Evolutionary conservation across 2,113 vertebrate genomes (phyloP).

Genomic region (Poeciliopsis occidentalis): DNA sequence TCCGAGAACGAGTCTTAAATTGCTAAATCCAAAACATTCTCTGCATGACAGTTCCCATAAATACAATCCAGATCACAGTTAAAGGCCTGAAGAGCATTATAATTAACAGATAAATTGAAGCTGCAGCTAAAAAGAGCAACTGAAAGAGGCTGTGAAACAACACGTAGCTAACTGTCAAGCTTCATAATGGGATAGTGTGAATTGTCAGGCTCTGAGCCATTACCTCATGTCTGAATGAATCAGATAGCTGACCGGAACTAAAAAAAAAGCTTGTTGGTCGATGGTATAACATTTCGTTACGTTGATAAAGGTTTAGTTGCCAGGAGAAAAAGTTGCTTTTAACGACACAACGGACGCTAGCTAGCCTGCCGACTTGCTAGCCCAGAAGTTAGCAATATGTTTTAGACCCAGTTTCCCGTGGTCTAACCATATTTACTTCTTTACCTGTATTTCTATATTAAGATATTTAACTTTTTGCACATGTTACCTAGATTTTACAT

Average conservation of each 20-base stretch:
- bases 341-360: not conserved
- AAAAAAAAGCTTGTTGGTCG: not conserved
- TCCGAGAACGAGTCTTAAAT: constrained; percentile 3
- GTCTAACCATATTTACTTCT: too few relatives aligned
- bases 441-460: too few relatives aligned
- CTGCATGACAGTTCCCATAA: not conserved
- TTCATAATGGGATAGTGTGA: not conserved
- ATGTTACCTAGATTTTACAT: too few relatives aligned
- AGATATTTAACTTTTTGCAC: too few relatives aligned
- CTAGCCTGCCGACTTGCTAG: too few relatives aligned
- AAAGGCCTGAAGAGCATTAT: constrained; percentile 5
- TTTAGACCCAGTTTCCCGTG: too few relatives aligned
- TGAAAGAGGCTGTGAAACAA: not conserved
- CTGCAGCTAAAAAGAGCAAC: not conserved
- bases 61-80: constrained; percentile 11
- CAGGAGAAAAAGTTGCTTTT: not conserved
- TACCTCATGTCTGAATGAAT: not conserved
- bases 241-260: not conserved
- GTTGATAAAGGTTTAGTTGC: not conserved
- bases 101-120: not conserved
- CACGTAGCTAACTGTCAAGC: not conserved
- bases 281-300: not conserved
- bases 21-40: constrained; percentile 12
- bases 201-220: not conserved
- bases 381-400: too few relatives aligned